These are phyloP conservation scores for Orthonevra nobilis DNA, from an alignment of 2,888 invertebrate genomes.

Conservation along the genomic window DNA sequence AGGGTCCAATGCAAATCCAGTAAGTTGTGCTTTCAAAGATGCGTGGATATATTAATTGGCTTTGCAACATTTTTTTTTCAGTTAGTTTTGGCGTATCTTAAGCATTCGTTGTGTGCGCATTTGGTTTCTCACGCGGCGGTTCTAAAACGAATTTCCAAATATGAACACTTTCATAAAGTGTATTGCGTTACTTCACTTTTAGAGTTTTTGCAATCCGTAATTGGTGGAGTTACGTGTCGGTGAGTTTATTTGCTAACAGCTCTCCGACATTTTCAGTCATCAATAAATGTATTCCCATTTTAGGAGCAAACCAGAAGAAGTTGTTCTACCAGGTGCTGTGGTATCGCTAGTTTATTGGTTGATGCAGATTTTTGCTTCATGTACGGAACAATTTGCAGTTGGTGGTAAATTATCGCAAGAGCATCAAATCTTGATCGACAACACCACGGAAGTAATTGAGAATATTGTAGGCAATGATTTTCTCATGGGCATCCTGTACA, in stretches of 20 bases:
- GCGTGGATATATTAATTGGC: too few relatives aligned
- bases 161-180: slow-evolving; percentile 91
- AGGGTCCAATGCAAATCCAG: slow-evolving; percentile 92
- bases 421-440: slow-evolving; percentile 84
- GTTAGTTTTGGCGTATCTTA: slow-evolving; percentile 93
- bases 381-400: slow-evolving; percentile 76
- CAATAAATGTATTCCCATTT: too few relatives aligned
- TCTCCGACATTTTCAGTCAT: too few relatives aligned
- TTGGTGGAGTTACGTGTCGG: slow-evolving; percentile 82
- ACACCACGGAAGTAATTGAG: slow-evolving; percentile 85
- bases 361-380: slow-evolving; percentile 84
- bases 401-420: slow-evolving; percentile 75
- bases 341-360: slow-evolving; percentile 91
- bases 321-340: slow-evolving; percentile 90
- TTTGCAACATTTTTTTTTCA: too few relatives aligned
- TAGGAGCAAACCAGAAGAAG: slow-evolving; percentile 93
- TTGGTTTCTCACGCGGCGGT: slow-evolving; percentile 95
- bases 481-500: slow-evolving; percentile 89
- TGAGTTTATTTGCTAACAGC: too few relatives aligned
- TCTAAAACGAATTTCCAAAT: slow-evolving; percentile 92
- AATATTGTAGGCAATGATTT: slow-evolving; percentile 87
- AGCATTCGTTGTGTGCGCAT: slow-evolving; percentile 94
- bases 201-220: slow-evolving; percentile 89
- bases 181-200: slow-evolving; percentile 93
- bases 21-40: too few relatives aligned